Base-by-base conservation (phyloP, 1,140 invertebrate species). In the Sminthurides bifidus region DNA sequence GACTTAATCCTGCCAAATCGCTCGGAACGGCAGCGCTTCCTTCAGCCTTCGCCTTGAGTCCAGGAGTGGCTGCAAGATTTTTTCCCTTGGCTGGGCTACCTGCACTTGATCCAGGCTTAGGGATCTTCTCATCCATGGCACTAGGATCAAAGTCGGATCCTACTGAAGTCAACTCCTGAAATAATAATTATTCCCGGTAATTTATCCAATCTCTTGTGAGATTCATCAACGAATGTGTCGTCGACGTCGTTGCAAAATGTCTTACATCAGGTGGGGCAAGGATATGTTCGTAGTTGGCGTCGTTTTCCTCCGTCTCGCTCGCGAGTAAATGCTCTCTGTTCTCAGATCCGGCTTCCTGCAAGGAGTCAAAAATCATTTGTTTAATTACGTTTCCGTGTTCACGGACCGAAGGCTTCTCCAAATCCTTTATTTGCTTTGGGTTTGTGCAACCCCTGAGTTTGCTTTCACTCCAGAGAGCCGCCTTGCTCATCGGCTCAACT, bases 321-420 rank as follows among this genome's bases (percentile, higher is more conserved):
- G 89, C 83, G 6, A 91, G 68, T 29, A 73, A 52, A 56, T 60
- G 60, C 27, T 64, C 66, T 35, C 61, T 51, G 35, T 66, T 58
- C 69, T 90, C 86, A 1, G 85, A 87, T 1, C 85, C 86, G n/a
- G 87, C 85, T 72, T 89, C 85, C 66, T 90, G 84, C 27, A 87
- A 72, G 41, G 81, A 19, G 35, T 14, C 29, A 41, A 27, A 50
- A 43, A 31, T 33, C n/a, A n/a, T n/a, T n/a, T n/a, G n/a, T n/a
- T n/a, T n/a, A n/a, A n/a, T n/a, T n/a, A n/a, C n/a, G n/a, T n/a
- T n/a, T n/a, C n/a, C n/a, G n/a, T n/a, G n/a, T n/a, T n/a, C n/a
- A n/a, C n/a, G n/a, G n/a, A n/a, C n/a, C n/a, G n/a, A n/a, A n/a
- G n/a, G n/a, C n/a, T n/a, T n/a, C n/a, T n/a, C n/a, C n/a, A n/a